Percentiles rank a stretch among this genome's conserved stretches.
These are phyloP conservation scores for Zoanthus gigantus DNA, from an alignment of 92 coral and sea anemone species.

Conservation along the genomic window DNA sequence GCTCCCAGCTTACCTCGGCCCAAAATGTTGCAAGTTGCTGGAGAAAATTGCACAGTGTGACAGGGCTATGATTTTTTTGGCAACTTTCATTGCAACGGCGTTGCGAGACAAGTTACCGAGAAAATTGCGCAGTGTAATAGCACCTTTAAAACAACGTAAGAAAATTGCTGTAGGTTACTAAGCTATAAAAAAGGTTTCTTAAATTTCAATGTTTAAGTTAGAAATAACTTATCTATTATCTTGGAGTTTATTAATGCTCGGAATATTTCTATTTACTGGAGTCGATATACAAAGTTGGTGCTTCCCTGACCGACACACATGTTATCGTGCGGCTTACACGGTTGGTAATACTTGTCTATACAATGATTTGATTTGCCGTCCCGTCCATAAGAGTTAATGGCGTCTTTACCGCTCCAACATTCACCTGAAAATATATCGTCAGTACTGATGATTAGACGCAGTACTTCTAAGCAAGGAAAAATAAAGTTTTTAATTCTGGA, in stretches of 20 bases:
- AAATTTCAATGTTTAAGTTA: too few relatives aligned
- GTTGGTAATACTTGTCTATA: constrained; percentile 57
- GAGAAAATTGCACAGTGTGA: too few relatives aligned
- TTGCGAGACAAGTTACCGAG: too few relatives aligned
- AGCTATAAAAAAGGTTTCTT: too few relatives aligned
- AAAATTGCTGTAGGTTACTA: too few relatives aligned
- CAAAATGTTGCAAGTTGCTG: too few relatives aligned
- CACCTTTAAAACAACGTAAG: too few relatives aligned
- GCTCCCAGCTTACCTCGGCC: too few relatives aligned
- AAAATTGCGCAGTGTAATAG: too few relatives aligned
- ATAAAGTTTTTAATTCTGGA: neutral
- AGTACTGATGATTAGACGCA: neutral
- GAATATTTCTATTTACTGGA: neutral
- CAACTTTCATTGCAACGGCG: too few relatives aligned
- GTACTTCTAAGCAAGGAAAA: neutral
- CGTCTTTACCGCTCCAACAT: constrained; percentile 84
- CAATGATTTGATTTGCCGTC: constrained; percentile 59
- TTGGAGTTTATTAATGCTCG: neutral
- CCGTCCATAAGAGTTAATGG: constrained; percentile 6
- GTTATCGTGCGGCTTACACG: constrained; percentile 47
- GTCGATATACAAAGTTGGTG: constrained; percentile 65
- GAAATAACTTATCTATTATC: neutral
- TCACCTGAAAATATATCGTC: constrained; percentile 64
- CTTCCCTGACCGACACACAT: constrained; percentile 61
- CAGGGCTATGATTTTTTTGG: too few relatives aligned